phyloP scores from a whole-genome alignment of 2,888 invertebrate genomes.

The Ormyrus pomaceus region DNA sequence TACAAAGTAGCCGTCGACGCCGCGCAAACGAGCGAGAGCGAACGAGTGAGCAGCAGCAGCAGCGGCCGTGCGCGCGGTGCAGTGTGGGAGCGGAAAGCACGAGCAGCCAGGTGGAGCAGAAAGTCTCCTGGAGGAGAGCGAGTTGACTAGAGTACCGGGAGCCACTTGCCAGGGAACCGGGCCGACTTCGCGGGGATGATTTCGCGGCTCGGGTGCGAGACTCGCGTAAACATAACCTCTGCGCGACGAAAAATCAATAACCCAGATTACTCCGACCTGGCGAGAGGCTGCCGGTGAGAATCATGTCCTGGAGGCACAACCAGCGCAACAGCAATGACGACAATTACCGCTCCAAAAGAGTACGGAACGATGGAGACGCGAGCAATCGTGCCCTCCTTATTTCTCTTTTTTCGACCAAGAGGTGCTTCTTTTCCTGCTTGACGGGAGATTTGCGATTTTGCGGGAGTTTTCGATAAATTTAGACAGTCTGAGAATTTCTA shows the following conservation, averaged over 20 bases:
- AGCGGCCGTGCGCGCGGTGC: neutral
- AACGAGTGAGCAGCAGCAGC: constrained; percentile 13
- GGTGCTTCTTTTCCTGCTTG: too few relatives aligned
- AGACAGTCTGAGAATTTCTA: too few relatives aligned
- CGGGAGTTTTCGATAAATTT: too few relatives aligned
- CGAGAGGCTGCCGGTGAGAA: constrained; percentile 26
- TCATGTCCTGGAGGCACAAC: constrained; percentile 57
- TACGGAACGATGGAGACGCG: constrained; percentile 23
- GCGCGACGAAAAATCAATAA: constrained; percentile 68
- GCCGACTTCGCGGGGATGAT: constrained; percentile 19
- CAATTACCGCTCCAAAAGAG: constrained; percentile 47
- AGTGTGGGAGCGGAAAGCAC: neutral
- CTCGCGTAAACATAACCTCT: constrained; percentile 56
- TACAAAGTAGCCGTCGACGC: neutral
- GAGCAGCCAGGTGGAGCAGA: too few relatives aligned
- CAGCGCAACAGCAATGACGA: constrained; percentile 51
- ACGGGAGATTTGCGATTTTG: too few relatives aligned
- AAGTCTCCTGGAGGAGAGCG: too few relatives aligned
- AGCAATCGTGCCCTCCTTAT: neutral
- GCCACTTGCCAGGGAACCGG: neutral
- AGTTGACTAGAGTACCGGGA: too few relatives aligned
- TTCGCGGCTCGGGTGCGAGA: constrained; percentile 17
- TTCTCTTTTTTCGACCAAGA: constrained; percentile 9
- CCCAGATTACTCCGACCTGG: constrained; percentile 58
- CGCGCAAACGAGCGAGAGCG: neutral